Evolutionary conservation across 2,113 vertebrate genomes (phyloP).

Genomic region (Motacilla alba): DNA sequence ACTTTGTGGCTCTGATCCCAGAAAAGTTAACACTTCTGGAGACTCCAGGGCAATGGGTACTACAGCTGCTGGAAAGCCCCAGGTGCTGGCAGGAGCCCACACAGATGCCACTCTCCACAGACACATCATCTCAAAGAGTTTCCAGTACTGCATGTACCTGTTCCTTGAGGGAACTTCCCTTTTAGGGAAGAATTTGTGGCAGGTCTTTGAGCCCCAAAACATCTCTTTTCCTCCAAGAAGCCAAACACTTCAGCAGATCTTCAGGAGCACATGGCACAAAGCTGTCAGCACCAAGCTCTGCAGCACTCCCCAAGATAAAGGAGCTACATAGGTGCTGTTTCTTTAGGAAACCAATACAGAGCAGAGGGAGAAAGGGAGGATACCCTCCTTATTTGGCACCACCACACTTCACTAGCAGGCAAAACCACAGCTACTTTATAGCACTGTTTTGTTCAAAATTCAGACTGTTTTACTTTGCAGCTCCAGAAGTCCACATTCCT

Average conservation of each 20-base stretch:
- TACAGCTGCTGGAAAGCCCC: not conserved
- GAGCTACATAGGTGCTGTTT: not conserved
- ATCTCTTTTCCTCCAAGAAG: not conserved
- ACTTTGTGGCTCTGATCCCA: not conserved
- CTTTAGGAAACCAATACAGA: not conserved
- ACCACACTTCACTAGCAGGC: not conserved
- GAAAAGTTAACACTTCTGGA: not conserved
- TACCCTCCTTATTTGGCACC: not conserved
- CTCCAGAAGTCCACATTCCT: not conserved
- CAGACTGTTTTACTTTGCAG: not conserved
- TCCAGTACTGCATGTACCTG: not conserved
- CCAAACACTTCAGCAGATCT: not conserved
- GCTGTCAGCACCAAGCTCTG: not conserved
- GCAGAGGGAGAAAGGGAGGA: not conserved
- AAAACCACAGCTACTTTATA: not conserved
- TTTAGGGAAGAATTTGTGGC: not conserved
- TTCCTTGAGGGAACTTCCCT: fast-evolving
- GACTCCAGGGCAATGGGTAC: not conserved
- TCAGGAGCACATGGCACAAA: not conserved
- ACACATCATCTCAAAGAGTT: not conserved
- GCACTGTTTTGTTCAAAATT: not conserved
- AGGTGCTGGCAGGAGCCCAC: not conserved
- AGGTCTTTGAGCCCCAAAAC: not conserved
- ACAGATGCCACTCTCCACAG: not conserved
- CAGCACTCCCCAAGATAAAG: not conserved